phyloP scores from a whole-genome alignment of 23 tunicate species.

The Trididemnum miniatum region DNA sequence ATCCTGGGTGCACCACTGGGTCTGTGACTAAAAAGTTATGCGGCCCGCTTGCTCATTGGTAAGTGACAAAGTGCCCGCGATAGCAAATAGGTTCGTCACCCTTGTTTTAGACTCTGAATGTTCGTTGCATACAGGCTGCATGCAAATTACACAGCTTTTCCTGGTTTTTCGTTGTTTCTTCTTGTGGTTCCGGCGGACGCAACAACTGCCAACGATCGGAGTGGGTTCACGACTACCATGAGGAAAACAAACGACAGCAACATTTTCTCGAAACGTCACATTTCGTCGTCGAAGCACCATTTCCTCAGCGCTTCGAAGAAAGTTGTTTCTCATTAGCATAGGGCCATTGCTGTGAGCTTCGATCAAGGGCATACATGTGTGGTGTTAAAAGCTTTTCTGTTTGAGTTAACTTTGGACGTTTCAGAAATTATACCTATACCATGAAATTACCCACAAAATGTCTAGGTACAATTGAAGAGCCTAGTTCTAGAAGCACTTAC shows the following conservation, averaged over 20 bases:
- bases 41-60: too few relatives aligned
- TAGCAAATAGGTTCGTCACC: too few relatives aligned
- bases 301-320: background rate
- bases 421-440: too few relatives aligned
- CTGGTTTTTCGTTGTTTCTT: conserved; percentile 3
- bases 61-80: too few relatives aligned
- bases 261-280: background rate
- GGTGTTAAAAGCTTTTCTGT: too few relatives aligned
- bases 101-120: background rate
- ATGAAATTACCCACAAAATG: too few relatives aligned
- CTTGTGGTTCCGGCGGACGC: conserved; percentile 5
- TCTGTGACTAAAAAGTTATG: too few relatives aligned
- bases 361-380: background rate
- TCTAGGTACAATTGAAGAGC: background rate
- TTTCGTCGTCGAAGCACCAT: background rate
- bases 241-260: background rate
- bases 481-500: conserved; percentile 23
- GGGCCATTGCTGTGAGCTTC: background rate
- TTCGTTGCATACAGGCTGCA: conserved; percentile 10
- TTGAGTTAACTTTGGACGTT: too few relatives aligned
- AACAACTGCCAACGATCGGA: conserved; percentile 11
- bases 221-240: background rate
- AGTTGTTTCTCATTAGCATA: background rate
- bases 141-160: conserved; percentile 11
- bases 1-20: too few relatives aligned